These are phyloP conservation scores for Acyrthosiphon pisum DNA, from an alignment of 1,140 invertebrate species.

Conservation along the genomic window DNA sequence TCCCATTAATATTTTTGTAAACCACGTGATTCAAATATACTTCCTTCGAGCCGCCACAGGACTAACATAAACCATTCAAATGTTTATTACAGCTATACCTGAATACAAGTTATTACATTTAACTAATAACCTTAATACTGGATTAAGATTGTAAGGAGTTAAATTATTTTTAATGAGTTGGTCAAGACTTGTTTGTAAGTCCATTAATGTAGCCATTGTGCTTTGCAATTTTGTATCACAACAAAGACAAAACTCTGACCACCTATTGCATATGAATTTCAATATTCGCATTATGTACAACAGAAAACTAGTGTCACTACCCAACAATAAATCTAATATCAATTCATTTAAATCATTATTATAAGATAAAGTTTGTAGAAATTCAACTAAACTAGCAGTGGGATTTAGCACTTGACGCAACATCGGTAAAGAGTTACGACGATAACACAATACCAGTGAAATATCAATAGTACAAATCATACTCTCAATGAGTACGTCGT, in stretches of 20 bases:
- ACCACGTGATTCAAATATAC: no score
- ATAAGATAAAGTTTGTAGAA: constrained; percentile 81
- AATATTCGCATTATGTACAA: constrained; percentile 85
- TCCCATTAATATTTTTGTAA: no score
- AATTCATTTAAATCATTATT: constrained; percentile 71
- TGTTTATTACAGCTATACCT: not conserved
- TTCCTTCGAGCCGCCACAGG: no score
- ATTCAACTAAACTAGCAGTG: constrained; percentile 82
- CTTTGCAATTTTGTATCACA: constrained; percentile 80
- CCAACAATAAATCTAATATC: constrained; percentile 84
- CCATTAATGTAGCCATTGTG: constrained; percentile 83
- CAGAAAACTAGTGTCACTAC: constrained; percentile 90
- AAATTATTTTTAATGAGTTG: constrained; percentile 81
- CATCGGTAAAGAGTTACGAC: constrained; percentile 75
- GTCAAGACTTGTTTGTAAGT: constrained; percentile 80
- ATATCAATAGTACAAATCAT: constrained; percentile 91
- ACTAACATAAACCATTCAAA: not conserved
- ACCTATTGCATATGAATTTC: constrained; percentile 84
- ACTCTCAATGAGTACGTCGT: constrained; percentile 89
- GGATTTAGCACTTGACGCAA: constrained; percentile 82
- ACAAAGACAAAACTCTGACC: constrained; percentile 79
- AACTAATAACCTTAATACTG: constrained; percentile 81
- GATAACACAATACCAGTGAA: constrained; percentile 80
- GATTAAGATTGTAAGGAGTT: constrained; percentile 90
- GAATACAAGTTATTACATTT: constrained; percentile 83